These are phyloP conservation scores for Ischnus inquisitorius DNA, from an alignment of 2,888 invertebrate genomes.

Conservation along the genomic window DNA sequence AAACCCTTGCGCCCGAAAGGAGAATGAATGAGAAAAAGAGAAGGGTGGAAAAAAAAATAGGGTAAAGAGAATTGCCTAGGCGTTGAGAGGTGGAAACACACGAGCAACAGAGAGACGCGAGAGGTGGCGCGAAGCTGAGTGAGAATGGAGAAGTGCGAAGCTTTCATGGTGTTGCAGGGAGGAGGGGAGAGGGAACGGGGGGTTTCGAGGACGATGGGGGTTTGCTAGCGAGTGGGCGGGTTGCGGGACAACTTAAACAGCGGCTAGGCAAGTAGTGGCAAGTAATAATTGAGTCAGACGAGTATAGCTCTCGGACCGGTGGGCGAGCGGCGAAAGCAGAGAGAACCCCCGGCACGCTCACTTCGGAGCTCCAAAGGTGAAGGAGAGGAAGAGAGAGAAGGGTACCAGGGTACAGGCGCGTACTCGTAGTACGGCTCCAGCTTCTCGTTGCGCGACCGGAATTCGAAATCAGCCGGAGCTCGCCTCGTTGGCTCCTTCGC, in stretches of 20 bases:
- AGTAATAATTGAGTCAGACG: slow-evolving; percentile 82
- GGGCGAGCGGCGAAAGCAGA: slow-evolving; percentile 54
- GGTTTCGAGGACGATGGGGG: slow-evolving; percentile 67
- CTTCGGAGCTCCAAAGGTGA: slow-evolving; percentile 59
- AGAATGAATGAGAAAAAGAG: slow-evolving; percentile 27
- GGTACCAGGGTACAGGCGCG: slow-evolving; percentile 10
- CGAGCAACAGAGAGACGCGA: neutral
- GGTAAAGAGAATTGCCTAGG: neutral
- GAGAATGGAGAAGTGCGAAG: slow-evolving; percentile 59
- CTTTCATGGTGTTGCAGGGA: slow-evolving; percentile 46
- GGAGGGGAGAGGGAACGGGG: no score
- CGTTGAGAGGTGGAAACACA: slow-evolving; percentile 15
- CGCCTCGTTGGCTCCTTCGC: slow-evolving; percentile 41
- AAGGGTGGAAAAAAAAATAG: neutral
- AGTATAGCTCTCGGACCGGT: slow-evolving; percentile 73
- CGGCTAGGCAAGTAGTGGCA: slow-evolving; percentile 79
- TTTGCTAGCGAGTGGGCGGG: slow-evolving; percentile 43
- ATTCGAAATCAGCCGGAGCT: slow-evolving; percentile 77
- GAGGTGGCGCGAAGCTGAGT: slow-evolving; percentile 34
- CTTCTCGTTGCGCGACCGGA: slow-evolving; percentile 76
- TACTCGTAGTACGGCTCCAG: slow-evolving; percentile 58
- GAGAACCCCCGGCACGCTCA: slow-evolving; percentile 26
- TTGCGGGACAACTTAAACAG: slow-evolving; percentile 78
- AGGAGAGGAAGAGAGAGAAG: slow-evolving; percentile 34
- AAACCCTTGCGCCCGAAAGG: neutral